phyloP scores from a whole-genome alignment of 2,797 vertebrate genomes.

The Poecile montanus region DNA sequence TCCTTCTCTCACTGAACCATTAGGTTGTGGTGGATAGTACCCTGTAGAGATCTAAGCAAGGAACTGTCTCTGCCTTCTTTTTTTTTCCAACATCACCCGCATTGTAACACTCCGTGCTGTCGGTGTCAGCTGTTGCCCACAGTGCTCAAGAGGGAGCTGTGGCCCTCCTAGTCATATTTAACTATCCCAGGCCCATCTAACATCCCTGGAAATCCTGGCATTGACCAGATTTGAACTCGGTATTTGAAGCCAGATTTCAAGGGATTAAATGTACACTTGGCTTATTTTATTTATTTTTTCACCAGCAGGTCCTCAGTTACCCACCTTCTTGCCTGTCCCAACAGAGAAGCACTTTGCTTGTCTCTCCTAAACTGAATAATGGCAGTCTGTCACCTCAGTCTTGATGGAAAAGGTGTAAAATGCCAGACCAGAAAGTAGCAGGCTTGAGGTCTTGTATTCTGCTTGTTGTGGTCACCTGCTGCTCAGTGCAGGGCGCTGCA shows the following conservation, averaged over 20 bases:
- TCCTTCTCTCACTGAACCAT: background rate
- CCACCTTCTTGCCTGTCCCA: background rate
- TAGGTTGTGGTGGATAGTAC: background rate
- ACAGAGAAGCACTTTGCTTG: background rate
- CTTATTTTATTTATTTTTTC: background rate
- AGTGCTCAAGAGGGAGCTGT: background rate
- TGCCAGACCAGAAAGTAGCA: background rate
- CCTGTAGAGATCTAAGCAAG: background rate
- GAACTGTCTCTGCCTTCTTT: background rate
- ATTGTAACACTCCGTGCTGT: background rate
- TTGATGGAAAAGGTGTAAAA: background rate
- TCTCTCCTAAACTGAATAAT: background rate
- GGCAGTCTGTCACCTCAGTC: background rate
- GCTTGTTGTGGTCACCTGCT: background rate
- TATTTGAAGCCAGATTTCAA: background rate
- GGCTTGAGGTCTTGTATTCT: background rate
- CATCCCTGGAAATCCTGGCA: background rate
- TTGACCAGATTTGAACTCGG: background rate
- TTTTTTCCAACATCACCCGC: background rate
- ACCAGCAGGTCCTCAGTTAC: background rate
- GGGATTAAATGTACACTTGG: background rate
- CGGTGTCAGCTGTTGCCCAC: background rate
- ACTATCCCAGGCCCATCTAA: background rate
- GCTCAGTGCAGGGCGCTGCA: background rate
- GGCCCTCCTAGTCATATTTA: background rate